Percentiles rank a stretch among this genome's conserved stretches.
Evolutionary conservation across 1,140 invertebrate genomes (phyloP).

Genomic region (Plectrocnemia conspersa): DNA sequence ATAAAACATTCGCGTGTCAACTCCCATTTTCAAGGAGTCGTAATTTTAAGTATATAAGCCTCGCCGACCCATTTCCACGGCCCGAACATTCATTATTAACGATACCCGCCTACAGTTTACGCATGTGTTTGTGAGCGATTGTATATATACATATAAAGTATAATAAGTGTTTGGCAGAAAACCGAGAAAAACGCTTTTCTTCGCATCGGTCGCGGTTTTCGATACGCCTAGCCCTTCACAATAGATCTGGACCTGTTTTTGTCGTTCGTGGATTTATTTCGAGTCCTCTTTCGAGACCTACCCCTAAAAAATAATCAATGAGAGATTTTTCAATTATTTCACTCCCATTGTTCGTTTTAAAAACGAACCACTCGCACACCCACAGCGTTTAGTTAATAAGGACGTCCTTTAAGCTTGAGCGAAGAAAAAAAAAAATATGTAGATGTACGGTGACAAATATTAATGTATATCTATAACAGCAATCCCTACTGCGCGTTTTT

Average conservation of each 20-base stretch:
- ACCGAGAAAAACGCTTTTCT: too few species aligned
- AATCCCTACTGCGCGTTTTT: too few species aligned
- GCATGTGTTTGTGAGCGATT: too few species aligned
- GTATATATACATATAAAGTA: too few species aligned
- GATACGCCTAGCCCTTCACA: too few species aligned
- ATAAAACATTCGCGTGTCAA: conserved; percentile 33
- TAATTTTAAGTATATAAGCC: conserved; percentile 31
- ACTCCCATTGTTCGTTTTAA: conserved; percentile 16
- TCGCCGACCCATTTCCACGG: conserved; percentile 19
- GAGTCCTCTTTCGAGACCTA: conserved; percentile 1
- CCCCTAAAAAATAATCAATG: conserved; percentile 22
- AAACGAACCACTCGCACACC: conserved; percentile 22
- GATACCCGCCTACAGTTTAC: too few species aligned
- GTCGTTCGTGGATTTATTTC: conserved; percentile 19
- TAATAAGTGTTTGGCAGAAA: too few species aligned
- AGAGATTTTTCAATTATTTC: conserved; percentile 27
- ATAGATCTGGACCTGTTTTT: conserved; percentile 14
- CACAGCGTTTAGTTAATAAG: conserved; percentile 15
- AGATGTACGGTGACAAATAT: too few species aligned
- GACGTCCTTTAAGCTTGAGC: conserved; percentile 4
- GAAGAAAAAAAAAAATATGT: too few species aligned
- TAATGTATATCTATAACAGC: too few species aligned
- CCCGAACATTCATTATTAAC: conserved; percentile 8
- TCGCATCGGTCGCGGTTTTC: too few species aligned
- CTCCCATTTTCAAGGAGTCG: conserved; percentile 22